phyloP scores from a whole-genome alignment of 2,888 invertebrate genomes.

The Endotricha flammealis region DNA sequence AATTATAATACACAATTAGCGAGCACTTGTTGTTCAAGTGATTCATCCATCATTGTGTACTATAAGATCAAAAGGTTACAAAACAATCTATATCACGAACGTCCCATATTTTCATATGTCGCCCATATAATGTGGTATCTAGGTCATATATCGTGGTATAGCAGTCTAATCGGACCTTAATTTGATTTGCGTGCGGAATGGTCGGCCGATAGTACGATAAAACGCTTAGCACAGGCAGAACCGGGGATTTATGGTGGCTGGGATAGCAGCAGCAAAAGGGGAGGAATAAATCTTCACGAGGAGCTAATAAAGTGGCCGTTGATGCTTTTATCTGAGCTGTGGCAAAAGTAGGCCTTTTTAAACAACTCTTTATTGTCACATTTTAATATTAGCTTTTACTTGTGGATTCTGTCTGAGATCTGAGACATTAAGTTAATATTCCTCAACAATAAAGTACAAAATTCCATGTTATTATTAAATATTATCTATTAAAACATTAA shows the following conservation, averaged over 20 bases:
- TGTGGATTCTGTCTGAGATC: too few species aligned
- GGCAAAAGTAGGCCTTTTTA: slow-evolving; percentile 45
- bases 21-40: slow-evolving; percentile 19
- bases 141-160: slow-evolving; percentile 41
- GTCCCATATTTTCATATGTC: slow-evolving; percentile 21
- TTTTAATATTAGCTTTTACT: not conserved
- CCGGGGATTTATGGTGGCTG: slow-evolving; percentile 57
- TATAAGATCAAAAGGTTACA: slow-evolving; percentile 21
- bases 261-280: slow-evolving; percentile 63
- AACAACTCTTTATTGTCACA: not conserved
- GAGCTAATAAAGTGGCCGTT: slow-evolving; percentile 67
- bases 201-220: slow-evolving; percentile 64
- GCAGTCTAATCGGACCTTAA: slow-evolving; percentile 55
- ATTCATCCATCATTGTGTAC: slow-evolving; percentile 20
- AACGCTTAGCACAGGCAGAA: slow-evolving; percentile 60
- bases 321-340: slow-evolving; percentile 60
- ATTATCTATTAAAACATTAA: too few species aligned
- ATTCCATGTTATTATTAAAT: too few species aligned
- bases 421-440: too few species aligned
- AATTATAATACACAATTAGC: slow-evolving; percentile 15
- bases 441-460: too few species aligned
- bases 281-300: slow-evolving; percentile 61
- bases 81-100: slow-evolving; percentile 15
- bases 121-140: slow-evolving; percentile 31
- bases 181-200: slow-evolving; percentile 67